Base-by-base conservation (phyloP, 2,797 vertebrate genomes). In the Acanthurus leucopareius region DNA sequence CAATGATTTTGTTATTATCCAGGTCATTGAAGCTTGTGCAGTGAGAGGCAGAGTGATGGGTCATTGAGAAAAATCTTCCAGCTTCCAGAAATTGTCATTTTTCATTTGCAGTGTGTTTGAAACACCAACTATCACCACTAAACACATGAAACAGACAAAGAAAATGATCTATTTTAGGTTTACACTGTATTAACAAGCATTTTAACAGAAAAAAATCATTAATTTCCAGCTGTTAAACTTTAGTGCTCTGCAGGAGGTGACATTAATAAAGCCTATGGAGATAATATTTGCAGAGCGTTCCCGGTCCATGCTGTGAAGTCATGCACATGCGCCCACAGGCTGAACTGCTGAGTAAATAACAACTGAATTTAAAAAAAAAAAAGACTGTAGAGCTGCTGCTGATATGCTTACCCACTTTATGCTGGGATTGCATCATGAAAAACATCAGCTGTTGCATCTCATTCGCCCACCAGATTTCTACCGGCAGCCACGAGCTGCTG, bases 381-480 rank as follows among this genome's bases (percentile, higher is more conserved):
- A 53, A 63, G 69, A 51, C 72, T 25, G 60, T 57, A 20, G 74
- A 65, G 83, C 75, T 58, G 72, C 64, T 28, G 77, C 57, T 82
- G 77, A 77, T 82, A 84, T 59, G 61, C 81, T 91, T 88, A 78
- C 85, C 65, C 77, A 48, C 73, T 90, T 80, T 71, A 56, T 88
- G 82, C 77, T 42, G 20, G 69, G 82, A 79, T 91, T 92, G 87
- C 89, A 89, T 91, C 91, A 91, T 72, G 62, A 74, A 84, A 48
- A 84, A 74, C 86, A 89, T 92, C 89, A 89, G 82, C 86, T 85
- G 86, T 70, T 88, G 80, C 19, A 28, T 83, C 82, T 80, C 79
- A 68, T 35, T 88, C 80, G 57, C 82, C 85, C 79, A 86, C 81
- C 69, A 58, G 65, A 75, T 35, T 67, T 60, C 73, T 66, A 77